Evolutionary conservation across 1,140 invertebrate species (phyloP), one percentile per base, ranked within the genome.

Genomic region (Conus ventricosus): DNA sequence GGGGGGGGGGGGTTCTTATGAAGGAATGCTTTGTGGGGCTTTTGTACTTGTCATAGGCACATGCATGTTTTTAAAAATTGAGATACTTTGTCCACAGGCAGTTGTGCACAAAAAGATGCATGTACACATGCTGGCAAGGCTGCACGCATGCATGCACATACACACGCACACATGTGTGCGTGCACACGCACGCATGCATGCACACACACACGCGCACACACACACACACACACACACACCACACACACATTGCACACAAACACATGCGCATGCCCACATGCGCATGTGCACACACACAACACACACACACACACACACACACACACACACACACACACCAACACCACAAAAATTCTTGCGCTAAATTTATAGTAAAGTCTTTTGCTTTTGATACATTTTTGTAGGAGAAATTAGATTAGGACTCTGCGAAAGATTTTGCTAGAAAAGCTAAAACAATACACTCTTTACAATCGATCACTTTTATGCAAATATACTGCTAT

Each of bases 221-320:
- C 76, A n/a, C 4, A 25, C 71, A 76, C n/a, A n/a, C 23, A 25
- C 71, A 76, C 71, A 76, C 71, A 76, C 71, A 76, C 71, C 20
- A 25, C 20, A 76, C 25, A 76, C 39, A 39, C 39, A 39, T 3
- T 39, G 39, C 60, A 25, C 71, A 76, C 20, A 25, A 8, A 76
- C 20, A 76, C 25, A 23, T n/a, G 8, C 25, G n/a, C 20, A 76
- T n/a, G n/a, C 5, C 0, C 71, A 76, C 20, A n/a, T n/a, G n/a
- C n/a, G n/a, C n/a, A n/a, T n/a, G n/a, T n/a, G n/a, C n/a, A 23
- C 25, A 25, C 20, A 25, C 71, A 76, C 20, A n/a, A 39, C 17
- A 4, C 54, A 63, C 57, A 85, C 15, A 85, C 84, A 85, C 84
- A 67, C 84, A 23, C 57, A 85, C 54, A 63, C 17, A 63, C 11